Evolutionary conservation across 1,140 invertebrate species (phyloP).

Genomic region (Sarcophaga peregrina): DNA sequence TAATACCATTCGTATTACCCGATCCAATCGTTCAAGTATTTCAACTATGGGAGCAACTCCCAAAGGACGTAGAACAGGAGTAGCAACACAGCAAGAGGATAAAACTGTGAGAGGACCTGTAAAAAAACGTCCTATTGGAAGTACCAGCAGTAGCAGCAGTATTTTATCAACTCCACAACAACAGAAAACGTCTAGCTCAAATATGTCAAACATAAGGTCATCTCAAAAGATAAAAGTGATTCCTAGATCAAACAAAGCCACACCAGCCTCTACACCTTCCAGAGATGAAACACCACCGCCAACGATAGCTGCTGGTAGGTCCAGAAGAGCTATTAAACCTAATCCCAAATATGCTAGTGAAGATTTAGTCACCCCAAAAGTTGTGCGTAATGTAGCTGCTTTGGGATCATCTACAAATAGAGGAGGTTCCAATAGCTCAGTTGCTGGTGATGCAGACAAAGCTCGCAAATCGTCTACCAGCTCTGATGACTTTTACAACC

Average conservation of each 20-base stretch:
- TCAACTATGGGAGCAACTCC: constrained; percentile 5
- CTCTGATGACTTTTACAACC: constrained; percentile 50
- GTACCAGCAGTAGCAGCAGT: not conserved
- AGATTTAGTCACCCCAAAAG: constrained; percentile 59
- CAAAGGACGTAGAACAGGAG: not conserved
- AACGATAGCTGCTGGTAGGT: constrained; percentile 60
- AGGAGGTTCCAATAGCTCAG: constrained; percentile 33
- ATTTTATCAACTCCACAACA: not conserved
- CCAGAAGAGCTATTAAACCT: constrained; percentile 63
- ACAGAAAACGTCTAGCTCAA: constrained; percentile 5
- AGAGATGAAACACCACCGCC: constrained; percentile 47
- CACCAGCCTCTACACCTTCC: constrained; percentile 10
- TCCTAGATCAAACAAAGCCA: constrained; percentile 1
- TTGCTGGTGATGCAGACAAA: constrained; percentile 19
- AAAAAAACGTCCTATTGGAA: constrained; percentile 33
- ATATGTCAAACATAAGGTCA: constrained; percentile 4
- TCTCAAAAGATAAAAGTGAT: constrained; percentile 18
- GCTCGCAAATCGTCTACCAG: constrained; percentile 42
- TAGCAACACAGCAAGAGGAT: constrained; percentile 25
- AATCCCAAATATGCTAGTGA: constrained; percentile 65
- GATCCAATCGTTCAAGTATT: not conserved
- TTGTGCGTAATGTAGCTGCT: constrained; percentile 49
- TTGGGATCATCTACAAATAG: constrained; percentile 27
- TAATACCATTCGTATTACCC: not conserved
- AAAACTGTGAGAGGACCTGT: constrained; percentile 39